Base-by-base conservation (phyloP, 2,113 vertebrate species). In the Carlito syrichta region DNA sequence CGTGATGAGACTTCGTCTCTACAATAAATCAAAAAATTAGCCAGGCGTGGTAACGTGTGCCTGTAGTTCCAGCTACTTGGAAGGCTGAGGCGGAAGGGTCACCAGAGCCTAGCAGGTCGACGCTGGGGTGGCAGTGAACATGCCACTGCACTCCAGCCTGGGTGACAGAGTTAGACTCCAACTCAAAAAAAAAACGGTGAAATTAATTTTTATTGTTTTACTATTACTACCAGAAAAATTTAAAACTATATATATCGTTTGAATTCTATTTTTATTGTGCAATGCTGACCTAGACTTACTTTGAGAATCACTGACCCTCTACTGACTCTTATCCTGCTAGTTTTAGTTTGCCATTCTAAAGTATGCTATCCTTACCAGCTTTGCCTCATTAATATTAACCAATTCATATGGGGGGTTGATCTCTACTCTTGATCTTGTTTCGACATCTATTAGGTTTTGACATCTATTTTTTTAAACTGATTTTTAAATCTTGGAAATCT, bases 401-500 rank as follows among this genome's bases (percentile, higher is more conserved):
- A 77, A 0, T 78, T 69, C 12, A 66, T 7, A 1, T 16, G 19
- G 8, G 43, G 32, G 30, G 20, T 23, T 20, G 25, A 23, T 88
- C 25, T 69, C 45, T 62, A 6, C 40, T 40, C 25, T 83, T 62
- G 20, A 60, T 92, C 23, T 83, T 90, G 38, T 40, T 54, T 30
- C 83, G 45, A 35, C 20, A 54, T 43, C n/a, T n/a, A 1, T 82
- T 82, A 63, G 50, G 1, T 83, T 89, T 96, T 88, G 22, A 45
- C 27, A 73, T 50, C 40, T 92, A 2, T 43, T 45, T 73, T 88
- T 83, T 86, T 38, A 35, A 81, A 84, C 30, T 86, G 78, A 11
- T 81, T 94, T 89, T 85, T 85, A 93, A 86, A 68, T 95, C 81
- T 88, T 82, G 32, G 50, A 89, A 93, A 82, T 87, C 87, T 88